phyloP scores from a whole-genome alignment of 2,797 vertebrate species.

The Loris lydekkerianus region DNA sequence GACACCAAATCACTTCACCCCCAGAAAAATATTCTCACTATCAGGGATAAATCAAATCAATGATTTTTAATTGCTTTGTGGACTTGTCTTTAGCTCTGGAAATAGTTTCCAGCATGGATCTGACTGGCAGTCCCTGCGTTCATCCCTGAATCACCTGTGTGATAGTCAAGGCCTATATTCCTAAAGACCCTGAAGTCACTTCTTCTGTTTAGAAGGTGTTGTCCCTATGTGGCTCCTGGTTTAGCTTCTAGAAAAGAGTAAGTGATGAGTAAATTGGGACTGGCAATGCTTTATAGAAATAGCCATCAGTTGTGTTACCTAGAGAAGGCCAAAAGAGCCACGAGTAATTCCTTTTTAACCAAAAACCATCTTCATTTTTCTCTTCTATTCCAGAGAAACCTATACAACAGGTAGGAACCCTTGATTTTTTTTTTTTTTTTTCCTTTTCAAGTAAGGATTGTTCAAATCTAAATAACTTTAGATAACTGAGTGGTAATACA shows the following conservation, averaged over 20 bases:
- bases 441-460: neutral
- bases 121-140: neutral
- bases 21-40: neutral
- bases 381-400: neutral
- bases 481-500: neutral
- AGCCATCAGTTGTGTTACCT: neutral
- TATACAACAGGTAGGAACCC: neutral
- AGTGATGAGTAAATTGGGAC: neutral
- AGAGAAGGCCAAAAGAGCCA: neutral
- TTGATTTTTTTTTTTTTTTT: neutral
- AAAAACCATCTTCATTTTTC: neutral
- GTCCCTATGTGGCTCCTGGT: too few species aligned
- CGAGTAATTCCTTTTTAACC: neutral
- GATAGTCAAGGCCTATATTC: neutral
- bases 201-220: neutral
- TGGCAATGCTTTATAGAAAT: neutral
- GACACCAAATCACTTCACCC: fast-evolving
- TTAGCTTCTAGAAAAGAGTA: neutral
- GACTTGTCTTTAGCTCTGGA: neutral
- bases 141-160: neutral
- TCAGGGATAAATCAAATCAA: neutral
- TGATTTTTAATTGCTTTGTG: neutral
- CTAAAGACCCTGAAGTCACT: neutral
- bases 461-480: neutral
- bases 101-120: neutral